Conservation (phyloP, 2,797 vertebrate species). For the Lagodon rhomboides region DNA sequence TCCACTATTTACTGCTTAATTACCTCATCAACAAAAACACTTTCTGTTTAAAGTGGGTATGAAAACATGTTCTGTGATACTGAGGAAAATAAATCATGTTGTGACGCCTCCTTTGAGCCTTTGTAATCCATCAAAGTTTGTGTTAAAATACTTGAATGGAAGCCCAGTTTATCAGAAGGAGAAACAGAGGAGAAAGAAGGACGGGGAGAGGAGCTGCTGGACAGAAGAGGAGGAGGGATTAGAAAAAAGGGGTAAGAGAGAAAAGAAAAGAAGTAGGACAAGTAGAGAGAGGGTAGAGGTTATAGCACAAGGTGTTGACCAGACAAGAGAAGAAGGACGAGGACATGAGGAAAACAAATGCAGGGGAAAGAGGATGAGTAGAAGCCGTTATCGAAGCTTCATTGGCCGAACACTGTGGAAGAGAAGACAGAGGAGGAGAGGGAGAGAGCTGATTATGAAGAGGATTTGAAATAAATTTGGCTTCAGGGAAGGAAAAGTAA, state of each 20-base stretch:
- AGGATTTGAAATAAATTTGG: constrained; percentile 29
- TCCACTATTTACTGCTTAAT: constrained; percentile 44
- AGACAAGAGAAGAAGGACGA: constrained; percentile 23
- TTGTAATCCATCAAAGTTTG: constrained; percentile 58
- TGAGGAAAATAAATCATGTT: constrained; percentile 51
- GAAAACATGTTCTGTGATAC: constrained; percentile 62
- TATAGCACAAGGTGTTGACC: constrained; percentile 32
- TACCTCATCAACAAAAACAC: constrained; percentile 44
- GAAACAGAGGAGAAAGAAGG: constrained; percentile 33
- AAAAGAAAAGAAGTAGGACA: constrained; percentile 34
- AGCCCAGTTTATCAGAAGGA: constrained; percentile 56
- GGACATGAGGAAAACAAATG: not conserved
- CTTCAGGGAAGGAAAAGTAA: constrained; percentile 21
- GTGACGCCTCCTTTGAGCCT: constrained; percentile 49
- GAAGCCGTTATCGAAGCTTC: constrained; percentile 27
- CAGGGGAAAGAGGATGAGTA: constrained; percentile 4
- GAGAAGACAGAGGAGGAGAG: constrained; percentile 9
- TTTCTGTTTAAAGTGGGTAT: constrained; percentile 30
- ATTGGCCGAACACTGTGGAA: constrained; percentile 7
- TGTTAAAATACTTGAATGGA: constrained; percentile 55
- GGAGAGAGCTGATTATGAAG: constrained; percentile 10
- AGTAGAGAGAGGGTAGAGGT: constrained; percentile 39
- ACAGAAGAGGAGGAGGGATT: constrained; percentile 12
- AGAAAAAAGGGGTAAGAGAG: constrained; percentile 3
- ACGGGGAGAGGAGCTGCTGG: constrained; percentile 14